phyloP scores from a whole-genome alignment of 2,113 vertebrate species.

The Siphamia tubifer region DNA sequence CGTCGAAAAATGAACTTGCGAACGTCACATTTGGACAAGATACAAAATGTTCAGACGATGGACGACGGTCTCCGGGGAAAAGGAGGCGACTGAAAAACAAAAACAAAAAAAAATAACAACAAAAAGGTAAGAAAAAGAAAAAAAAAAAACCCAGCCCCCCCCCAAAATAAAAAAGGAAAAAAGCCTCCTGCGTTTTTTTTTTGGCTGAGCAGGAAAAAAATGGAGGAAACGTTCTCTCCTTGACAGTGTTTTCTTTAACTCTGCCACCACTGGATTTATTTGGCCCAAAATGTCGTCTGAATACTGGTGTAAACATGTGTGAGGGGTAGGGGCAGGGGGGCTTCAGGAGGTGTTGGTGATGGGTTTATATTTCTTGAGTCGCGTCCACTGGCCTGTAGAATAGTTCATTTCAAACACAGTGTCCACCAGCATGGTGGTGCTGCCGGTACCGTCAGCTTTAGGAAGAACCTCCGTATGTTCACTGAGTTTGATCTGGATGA shows the following conservation, averaged over 20 bases:
- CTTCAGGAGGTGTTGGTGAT: constrained; percentile 93
- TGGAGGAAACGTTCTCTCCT: constrained; percentile 50
- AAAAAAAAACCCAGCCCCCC: no score
- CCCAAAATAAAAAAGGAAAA: constrained; percentile 40
- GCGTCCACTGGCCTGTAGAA: constrained; percentile 97
- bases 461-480: constrained; percentile 95
- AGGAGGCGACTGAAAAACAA: constrained; percentile 46
- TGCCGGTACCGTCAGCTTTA: constrained; percentile 96
- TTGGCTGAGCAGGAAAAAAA: constrained; percentile 61
- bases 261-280: constrained; percentile 35
- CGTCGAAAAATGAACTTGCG: constrained; percentile 37
- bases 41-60: constrained; percentile 37
- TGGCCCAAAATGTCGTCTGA: constrained; percentile 65
- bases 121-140: constrained; percentile 25
- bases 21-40: constrained; percentile 55
- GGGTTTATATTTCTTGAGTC: constrained; percentile 99
- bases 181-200: constrained; percentile 60
- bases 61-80: constrained; percentile 26
- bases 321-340: neutral
- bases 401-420: constrained; percentile 99
- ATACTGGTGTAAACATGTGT: constrained; percentile 45
- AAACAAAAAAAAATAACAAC: constrained; percentile 49
- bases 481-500: constrained; percentile 99
- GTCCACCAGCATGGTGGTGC: constrained; percentile 98
- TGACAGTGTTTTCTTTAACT: neutral